Evolutionary conservation across 2,113 vertebrate species (phyloP).

Genomic region (Fulica atra): DNA sequence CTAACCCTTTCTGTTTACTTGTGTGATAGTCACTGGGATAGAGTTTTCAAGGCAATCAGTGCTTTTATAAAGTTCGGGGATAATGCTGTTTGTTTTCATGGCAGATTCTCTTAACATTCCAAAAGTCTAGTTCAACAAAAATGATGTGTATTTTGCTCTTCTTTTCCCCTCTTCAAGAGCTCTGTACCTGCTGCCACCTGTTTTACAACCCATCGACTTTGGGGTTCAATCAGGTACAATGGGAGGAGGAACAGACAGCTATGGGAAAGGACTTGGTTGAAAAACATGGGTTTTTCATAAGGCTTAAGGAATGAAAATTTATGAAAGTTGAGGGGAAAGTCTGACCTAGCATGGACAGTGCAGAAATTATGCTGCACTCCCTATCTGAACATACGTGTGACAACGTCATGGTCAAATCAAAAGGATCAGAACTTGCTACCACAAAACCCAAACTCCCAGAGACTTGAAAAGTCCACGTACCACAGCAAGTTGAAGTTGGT

Average conservation of each 20-base stretch:
- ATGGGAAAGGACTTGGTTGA: too few species aligned
- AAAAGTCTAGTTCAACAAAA: neutral
- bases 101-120: neutral
- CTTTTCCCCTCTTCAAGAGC: neutral
- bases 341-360: neutral
- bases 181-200: neutral
- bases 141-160: neutral
- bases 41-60: neutral
- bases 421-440: neutral
- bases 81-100: conserved; percentile 5
- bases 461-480: neutral
- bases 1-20: conserved; percentile 23
- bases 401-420: neutral
- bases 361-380: neutral
- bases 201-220: too few species aligned
- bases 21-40: neutral
- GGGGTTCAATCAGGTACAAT: too few species aligned
- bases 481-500: neutral
- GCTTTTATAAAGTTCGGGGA: neutral
- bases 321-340: neutral
- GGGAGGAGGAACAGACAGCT: too few species aligned
- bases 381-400: neutral
- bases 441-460: neutral
- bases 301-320: neutral
- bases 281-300: neutral